Evolutionary conservation across 2,888 invertebrate species (phyloP).

Genomic region (Nomada ruficornis): DNA sequence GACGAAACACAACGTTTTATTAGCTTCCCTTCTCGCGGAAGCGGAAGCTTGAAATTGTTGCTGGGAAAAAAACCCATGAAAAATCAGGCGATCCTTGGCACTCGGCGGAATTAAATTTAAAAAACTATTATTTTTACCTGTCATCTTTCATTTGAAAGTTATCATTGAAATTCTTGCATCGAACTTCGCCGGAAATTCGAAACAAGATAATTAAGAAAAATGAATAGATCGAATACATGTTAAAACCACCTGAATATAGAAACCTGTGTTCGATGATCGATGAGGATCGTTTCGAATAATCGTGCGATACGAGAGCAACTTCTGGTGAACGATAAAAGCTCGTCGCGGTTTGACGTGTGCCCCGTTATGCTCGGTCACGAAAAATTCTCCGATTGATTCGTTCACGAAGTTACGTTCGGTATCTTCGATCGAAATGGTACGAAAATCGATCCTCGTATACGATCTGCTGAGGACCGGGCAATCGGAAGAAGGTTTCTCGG

Average conservation of each 20-base stretch:
- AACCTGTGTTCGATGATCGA: not conserved
- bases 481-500: constrained; percentile 69
- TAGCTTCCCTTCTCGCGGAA: constrained; percentile 4
- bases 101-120: too few species aligned
- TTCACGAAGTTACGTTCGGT: not conserved
- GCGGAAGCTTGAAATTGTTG: constrained; percentile 9
- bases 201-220: not conserved
- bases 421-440: constrained; percentile 54
- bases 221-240: not conserved
- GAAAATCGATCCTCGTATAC: constrained; percentile 73
- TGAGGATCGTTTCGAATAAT: not conserved
- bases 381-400: not conserved
- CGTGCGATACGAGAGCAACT: not conserved
- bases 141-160: too few species aligned
- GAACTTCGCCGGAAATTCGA: too few species aligned
- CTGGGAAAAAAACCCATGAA: not conserved
- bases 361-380: not conserved
- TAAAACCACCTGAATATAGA: not conserved
- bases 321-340: constrained; percentile 7
- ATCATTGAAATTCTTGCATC: too few species aligned
- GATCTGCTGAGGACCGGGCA: constrained; percentile 71
- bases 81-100: too few species aligned
- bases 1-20: constrained; percentile 27
- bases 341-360: not conserved
- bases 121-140: too few species aligned